Evolutionary conservation across 2,113 vertebrate genomes (phyloP).

Genomic region (Phylloscopus trochilus): DNA sequence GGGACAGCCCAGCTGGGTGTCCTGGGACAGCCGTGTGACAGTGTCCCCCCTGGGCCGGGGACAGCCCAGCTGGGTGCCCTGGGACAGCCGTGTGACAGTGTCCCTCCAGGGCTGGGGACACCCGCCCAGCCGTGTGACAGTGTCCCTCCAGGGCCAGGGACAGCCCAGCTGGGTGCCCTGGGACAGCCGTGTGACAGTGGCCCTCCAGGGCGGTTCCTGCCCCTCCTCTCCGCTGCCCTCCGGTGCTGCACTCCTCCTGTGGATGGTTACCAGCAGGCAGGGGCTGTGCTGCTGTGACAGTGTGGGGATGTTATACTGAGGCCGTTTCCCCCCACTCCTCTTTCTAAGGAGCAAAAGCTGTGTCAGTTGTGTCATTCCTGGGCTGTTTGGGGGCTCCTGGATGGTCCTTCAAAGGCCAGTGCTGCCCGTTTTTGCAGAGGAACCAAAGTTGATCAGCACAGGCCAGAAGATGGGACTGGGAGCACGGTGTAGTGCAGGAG

Average conservation of each 20-base stretch:
- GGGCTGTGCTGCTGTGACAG: not conserved
- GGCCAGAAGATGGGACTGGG: not conserved
- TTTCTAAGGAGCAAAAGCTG: not conserved
- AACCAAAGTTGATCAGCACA: not conserved
- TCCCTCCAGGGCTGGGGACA: rapidly evolving
- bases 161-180: not conserved
- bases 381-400: not conserved
- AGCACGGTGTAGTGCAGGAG: not conserved
- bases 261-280: not conserved
- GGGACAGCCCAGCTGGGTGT: not conserved
- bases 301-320: not conserved
- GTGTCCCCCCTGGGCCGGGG: rapidly evolving
- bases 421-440: not conserved
- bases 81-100: not conserved
- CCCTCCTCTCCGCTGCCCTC: not conserved
- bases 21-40: not conserved
- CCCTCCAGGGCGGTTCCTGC: too few species aligned
- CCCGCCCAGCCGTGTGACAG: rapidly evolving
- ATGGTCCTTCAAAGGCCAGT: not conserved
- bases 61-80: not conserved
- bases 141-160: rapidly evolving
- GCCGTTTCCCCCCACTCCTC: not conserved
- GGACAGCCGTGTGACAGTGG: not conserved
- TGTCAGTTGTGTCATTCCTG: not conserved
- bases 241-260: not conserved